A percentile compares a stretch with the other conserved stretches of the same genome.
phyloP scores from a whole-genome alignment of 1,140 invertebrate genomes.

The Liolophura sinensis region DNA sequence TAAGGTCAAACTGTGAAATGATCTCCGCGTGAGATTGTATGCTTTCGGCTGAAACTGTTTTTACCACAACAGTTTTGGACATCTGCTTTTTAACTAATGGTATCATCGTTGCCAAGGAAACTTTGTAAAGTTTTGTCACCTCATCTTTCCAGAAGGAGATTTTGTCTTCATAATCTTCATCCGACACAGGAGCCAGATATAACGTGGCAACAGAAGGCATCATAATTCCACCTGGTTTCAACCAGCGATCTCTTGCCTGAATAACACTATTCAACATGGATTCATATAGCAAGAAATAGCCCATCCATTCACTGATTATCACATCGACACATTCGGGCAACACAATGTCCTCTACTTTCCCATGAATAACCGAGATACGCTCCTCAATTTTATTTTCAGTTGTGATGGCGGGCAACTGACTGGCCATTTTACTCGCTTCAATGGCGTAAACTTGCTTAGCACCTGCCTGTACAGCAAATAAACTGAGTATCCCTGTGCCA shows the following conservation, averaged over 20 bases:
- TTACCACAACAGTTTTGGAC: neutral
- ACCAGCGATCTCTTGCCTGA: constrained; percentile 50
- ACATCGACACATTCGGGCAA: constrained; percentile 50
- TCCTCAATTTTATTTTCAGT: constrained; percentile 47
- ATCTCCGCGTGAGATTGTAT: too few relatives aligned
- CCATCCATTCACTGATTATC: constrained; percentile 61
- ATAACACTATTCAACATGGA: constrained; percentile 59
- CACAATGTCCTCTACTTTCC: constrained; percentile 44
- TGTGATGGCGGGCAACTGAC: constrained; percentile 36
- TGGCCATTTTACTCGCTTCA: constrained; percentile 43
- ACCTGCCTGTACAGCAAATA: too few relatives aligned
- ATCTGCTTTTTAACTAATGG: too few relatives aligned
- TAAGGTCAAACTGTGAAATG: constrained; percentile 28
- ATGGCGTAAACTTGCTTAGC: constrained; percentile 36
- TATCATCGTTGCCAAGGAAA: too few relatives aligned
- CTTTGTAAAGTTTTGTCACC: too few relatives aligned
- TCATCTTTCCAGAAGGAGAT: too few relatives aligned
- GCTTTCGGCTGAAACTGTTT: too few relatives aligned
- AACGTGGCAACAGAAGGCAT: constrained; percentile 43
- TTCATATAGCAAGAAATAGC: constrained; percentile 58
- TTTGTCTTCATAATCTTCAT: constrained; percentile 15
- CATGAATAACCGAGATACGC: constrained; percentile 49
- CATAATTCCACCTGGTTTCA: constrained; percentile 43
- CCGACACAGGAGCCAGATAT: constrained; percentile 32
- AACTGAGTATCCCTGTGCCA: too few relatives aligned